Conservation (phyloP, 2,797 vertebrate species). For the Chrysolophus pictus region DNA sequence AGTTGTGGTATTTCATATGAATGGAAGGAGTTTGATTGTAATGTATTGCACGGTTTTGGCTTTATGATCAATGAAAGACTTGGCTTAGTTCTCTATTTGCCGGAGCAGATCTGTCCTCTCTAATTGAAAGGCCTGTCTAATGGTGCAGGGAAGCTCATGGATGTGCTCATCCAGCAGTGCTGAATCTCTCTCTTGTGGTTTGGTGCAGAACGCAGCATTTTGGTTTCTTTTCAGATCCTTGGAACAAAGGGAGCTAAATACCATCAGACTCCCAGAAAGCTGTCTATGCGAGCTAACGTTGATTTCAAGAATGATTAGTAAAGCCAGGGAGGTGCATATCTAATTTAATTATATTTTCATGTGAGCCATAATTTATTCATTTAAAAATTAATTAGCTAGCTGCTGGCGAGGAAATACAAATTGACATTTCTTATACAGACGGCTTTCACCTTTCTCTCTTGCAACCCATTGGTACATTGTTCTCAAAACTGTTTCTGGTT, state of each 20-base stretch:
- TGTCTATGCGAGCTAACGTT: background rate
- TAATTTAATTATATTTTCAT: conserved; percentile 5
- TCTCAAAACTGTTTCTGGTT: conserved; percentile 47
- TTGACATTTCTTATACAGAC: background rate
- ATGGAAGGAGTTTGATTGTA: background rate
- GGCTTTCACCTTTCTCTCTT: background rate
- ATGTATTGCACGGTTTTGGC: background rate
- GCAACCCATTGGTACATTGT: background rate
- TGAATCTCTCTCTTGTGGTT: background rate
- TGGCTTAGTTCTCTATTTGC: background rate
- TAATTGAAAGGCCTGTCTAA: background rate
- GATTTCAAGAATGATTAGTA: background rate
- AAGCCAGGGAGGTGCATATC: background rate
- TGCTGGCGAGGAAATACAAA: conserved; percentile 17
- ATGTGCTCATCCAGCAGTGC: background rate
- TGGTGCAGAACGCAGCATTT: background rate
- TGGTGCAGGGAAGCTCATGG: background rate
- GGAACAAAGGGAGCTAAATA: background rate
- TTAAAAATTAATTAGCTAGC: conserved; percentile 41
- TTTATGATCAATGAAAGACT: background rate
- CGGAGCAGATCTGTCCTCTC: background rate
- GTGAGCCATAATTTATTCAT: conserved; percentile 6
- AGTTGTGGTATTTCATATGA: background rate
- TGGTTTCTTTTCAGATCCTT: background rate
- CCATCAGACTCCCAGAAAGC: background rate